These are phyloP conservation scores for Trichechus manatus DNA, from an alignment of 2,113 vertebrate genomes.

Conservation along the genomic window DNA sequence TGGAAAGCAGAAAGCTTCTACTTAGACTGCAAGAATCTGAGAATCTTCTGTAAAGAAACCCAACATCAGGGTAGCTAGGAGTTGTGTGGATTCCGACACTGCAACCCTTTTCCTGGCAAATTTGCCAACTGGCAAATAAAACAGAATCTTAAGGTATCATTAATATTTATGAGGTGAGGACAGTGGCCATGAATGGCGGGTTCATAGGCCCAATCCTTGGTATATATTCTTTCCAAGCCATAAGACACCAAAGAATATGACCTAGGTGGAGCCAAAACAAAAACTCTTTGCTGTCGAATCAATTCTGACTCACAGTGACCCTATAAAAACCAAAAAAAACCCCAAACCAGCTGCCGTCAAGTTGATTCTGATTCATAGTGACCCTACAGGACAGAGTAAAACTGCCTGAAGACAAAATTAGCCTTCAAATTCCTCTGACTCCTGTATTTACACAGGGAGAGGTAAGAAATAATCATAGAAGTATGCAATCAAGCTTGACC, in stretches of 20 bases:
- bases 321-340: no score
- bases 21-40: constrained; percentile 5
- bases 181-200: not conserved
- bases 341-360: no score
- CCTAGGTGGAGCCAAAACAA: not conserved
- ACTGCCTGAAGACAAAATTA: constrained; percentile 56
- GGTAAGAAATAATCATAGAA: constrained; percentile 22
- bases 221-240: constrained; percentile 59
- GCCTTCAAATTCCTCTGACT: constrained; percentile 57
- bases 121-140: constrained; percentile 52
- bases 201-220: constrained; percentile 39
- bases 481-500: constrained; percentile 36
- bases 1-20: constrained; percentile 39
- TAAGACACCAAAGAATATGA: constrained; percentile 54
- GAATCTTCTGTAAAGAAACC: constrained; percentile 46
- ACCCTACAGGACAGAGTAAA: not conserved
- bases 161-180: constrained; percentile 49
- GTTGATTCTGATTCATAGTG: no score
- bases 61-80: not conserved
- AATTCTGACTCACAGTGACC: not conserved
- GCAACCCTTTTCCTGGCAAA: not conserved
- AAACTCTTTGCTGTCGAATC: not conserved
- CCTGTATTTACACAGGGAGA: not conserved
- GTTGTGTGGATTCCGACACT: constrained; percentile 2
- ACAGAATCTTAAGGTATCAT: constrained; percentile 50